Evolutionary conservation across 2,797 vertebrate genomes (phyloP).

Genomic region (Enteromius viviparus): DNA sequence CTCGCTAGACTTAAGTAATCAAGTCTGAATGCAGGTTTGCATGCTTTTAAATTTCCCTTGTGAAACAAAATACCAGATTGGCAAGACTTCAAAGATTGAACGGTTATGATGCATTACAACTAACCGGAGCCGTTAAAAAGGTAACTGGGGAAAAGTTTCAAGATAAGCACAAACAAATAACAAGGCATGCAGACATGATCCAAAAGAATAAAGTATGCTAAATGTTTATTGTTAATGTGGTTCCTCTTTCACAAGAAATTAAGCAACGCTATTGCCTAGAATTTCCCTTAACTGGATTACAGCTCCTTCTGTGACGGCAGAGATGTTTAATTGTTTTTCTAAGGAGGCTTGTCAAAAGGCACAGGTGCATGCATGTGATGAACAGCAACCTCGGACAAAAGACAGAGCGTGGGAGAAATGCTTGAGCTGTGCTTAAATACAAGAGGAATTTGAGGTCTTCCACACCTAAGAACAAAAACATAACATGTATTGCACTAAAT

Average conservation of each 20-base stretch:
- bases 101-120: background rate
- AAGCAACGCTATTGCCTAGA: slow-evolving; percentile 20
- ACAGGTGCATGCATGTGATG: slow-evolving; percentile 70
- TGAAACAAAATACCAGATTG: slow-evolving; percentile 22
- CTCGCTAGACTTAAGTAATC: background rate
- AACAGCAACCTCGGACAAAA: slow-evolving; percentile 68
- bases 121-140: background rate
- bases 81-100: background rate
- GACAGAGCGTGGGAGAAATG: slow-evolving; percentile 66
- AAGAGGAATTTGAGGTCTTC: slow-evolving; percentile 75
- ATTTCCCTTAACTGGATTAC: slow-evolving; percentile 39
- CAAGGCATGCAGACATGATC: slow-evolving; percentile 4
- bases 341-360: slow-evolving; percentile 63
- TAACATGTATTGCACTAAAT: background rate
- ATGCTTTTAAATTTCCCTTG: background rate
- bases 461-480: slow-evolving; percentile 67
- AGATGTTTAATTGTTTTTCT: slow-evolving; percentile 61
- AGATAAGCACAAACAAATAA: slow-evolving; percentile 43
- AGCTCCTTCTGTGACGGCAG: slow-evolving; percentile 52
- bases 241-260: slow-evolving; percentile 6
- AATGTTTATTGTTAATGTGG: slow-evolving; percentile 26
- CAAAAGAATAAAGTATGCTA: background rate
- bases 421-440: slow-evolving; percentile 76
- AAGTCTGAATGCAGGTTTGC: slow-evolving; percentile 2
- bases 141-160: background rate